A percentile compares a stretch with the other conserved stretches of the same genome.
phyloP scores from a whole-genome alignment of 2,113 vertebrate species.

The Callionymus lyra region DNA sequence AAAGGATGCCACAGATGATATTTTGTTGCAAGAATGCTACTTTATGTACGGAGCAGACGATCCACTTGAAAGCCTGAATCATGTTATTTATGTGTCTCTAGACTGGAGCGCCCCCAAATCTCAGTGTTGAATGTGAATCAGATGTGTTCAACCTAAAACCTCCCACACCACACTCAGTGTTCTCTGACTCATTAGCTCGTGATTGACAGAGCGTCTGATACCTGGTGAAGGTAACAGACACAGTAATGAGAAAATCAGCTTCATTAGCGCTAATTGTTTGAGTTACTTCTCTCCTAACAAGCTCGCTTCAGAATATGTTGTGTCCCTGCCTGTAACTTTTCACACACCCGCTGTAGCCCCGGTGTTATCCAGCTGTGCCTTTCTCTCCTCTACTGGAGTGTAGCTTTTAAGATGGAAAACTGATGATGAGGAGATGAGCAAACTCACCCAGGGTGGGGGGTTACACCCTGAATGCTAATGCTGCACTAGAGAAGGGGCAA shows the following conservation, averaged over 20 bases:
- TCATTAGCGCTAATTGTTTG: constrained; percentile 46
- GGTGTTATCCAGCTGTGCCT: constrained; percentile 57
- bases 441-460: constrained; percentile 34
- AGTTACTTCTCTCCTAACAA: constrained; percentile 28
- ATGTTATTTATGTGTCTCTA: no score
- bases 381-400: constrained; percentile 40
- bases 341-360: constrained; percentile 32
- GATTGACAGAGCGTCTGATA: no score
- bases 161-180: no score
- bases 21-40: no score
- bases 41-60: no score
- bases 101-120: no score
- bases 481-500: constrained; percentile 58
- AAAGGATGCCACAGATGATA: no score
- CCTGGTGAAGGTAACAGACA: no score
- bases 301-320: constrained; percentile 21
- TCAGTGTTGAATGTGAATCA: no score
- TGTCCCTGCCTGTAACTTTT: constrained; percentile 34
- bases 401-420: constrained; percentile 54
- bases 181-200: constrained; percentile 3
- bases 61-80: no score
- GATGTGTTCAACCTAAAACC: no score
- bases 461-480: constrained; percentile 67
- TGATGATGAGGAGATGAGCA: constrained; percentile 57
- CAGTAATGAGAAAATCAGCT: constrained; percentile 2